phyloP scores from a whole-genome alignment of 2,797 vertebrate genomes.

The Clarias platycephalus region DNA sequence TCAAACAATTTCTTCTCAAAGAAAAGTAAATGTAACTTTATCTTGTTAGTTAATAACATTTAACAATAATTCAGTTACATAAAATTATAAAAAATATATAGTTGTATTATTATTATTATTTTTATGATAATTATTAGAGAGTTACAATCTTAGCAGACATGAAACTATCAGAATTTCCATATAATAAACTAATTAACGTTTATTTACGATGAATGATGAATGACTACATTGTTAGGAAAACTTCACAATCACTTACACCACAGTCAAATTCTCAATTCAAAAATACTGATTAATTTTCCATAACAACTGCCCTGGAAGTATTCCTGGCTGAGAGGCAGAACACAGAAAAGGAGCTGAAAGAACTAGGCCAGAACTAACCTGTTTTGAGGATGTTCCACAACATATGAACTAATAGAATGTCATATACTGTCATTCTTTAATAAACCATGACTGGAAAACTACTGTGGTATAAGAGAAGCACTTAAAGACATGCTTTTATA shows the following conservation, averaged over 20 bases:
- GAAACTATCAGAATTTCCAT: neutral
- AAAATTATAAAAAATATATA: neutral
- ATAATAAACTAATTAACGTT: neutral
- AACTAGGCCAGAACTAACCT: neutral
- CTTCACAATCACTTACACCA: neutral
- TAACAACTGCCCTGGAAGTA: neutral
- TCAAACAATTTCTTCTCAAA: neutral
- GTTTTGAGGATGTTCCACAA: constrained; percentile 10
- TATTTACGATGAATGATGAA: neutral
- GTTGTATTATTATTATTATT: neutral
- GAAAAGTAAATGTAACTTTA: neutral
- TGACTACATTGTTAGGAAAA: neutral
- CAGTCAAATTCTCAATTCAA: neutral
- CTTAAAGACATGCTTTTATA: neutral
- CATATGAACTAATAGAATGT: neutral
- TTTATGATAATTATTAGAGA: no score
- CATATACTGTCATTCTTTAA: neutral
- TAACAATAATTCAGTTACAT: neutral
- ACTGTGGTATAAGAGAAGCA: constrained; percentile 6
- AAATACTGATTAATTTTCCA: neutral
- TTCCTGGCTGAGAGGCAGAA: neutral
- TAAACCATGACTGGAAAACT: neutral
- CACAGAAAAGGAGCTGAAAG: neutral
- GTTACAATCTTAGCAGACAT: neutral
- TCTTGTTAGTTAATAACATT: neutral